Conservation (phyloP, 2,797 vertebrate species). For the Sebastes minor region DNA sequence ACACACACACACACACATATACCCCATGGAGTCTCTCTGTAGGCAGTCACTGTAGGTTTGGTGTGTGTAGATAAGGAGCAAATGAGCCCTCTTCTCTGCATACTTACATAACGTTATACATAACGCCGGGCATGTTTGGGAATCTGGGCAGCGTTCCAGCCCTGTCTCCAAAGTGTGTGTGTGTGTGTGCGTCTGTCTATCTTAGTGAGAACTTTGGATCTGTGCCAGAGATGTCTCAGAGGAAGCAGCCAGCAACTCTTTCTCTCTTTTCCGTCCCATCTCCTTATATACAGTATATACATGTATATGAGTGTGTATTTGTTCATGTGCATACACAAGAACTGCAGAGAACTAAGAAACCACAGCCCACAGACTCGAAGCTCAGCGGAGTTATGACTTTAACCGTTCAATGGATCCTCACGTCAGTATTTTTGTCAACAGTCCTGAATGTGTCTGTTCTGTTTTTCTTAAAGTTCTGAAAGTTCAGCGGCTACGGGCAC, state of each 20-base stretch:
- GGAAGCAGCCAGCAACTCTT: slow-evolving; percentile 38
- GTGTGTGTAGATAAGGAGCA: slow-evolving; percentile 61
- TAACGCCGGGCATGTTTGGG: slow-evolving; percentile 67
- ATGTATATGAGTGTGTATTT: background rate
- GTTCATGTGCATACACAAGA: background rate
- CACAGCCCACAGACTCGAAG: slow-evolving; percentile 19
- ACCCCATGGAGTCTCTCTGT: slow-evolving; percentile 34
- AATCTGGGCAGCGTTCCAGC: slow-evolving; percentile 68
- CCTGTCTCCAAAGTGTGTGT: slow-evolving; percentile 23
- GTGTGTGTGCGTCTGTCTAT: slow-evolving; percentile 25
- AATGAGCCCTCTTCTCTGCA: slow-evolving; percentile 61
- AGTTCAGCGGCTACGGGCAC: slow-evolving; percentile 9
- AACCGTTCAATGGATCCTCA: slow-evolving; percentile 15
- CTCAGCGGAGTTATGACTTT: slow-evolving; percentile 34
- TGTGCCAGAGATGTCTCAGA: slow-evolving; percentile 59
- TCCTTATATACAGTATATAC: slow-evolving; percentile 2
- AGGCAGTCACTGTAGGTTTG: slow-evolving; percentile 48
- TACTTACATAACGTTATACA: slow-evolving; percentile 71
- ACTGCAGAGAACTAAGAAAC: slow-evolving; percentile 12
- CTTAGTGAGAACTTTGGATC: slow-evolving; percentile 53
- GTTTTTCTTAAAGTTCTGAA: slow-evolving; percentile 6
- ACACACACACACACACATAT: background rate
- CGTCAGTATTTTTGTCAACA: background rate
- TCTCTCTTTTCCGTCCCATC: slow-evolving; percentile 16
- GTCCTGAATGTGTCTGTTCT: background rate